A percentile compares a stretch with the other conserved stretches of the same genome.
Conservation (phyloP, 2,113 vertebrate genomes). For the Gracilinanus agilis region DNA sequence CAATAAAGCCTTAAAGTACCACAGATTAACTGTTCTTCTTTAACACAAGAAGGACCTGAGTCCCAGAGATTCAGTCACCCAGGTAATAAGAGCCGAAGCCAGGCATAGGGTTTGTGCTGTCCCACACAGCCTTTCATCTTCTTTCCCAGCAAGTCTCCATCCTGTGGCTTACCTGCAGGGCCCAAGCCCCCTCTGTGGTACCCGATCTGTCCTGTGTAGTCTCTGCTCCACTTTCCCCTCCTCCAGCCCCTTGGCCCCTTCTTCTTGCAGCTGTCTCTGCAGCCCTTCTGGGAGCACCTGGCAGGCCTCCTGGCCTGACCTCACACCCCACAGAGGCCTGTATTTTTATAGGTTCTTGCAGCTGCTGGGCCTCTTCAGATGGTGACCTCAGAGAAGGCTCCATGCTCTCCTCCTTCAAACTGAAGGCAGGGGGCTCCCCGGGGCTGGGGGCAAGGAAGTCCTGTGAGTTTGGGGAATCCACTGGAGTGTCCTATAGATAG, state of each 20-base stretch:
- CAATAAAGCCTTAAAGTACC: no score
- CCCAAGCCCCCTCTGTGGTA: not conserved
- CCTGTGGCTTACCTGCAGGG: no score
- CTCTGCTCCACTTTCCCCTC: not conserved
- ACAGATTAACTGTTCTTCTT: no score
- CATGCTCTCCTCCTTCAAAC: not conserved
- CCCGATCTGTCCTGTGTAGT: not conserved
- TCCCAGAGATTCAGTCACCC: no score
- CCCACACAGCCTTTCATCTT: not conserved
- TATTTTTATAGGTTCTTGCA: not conserved
- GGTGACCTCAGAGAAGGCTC: not conserved
- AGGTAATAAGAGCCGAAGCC: not conserved
- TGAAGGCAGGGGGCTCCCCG: not conserved
- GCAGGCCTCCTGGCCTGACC: not conserved
- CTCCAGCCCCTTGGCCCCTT: not conserved
- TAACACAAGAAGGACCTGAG: no score
- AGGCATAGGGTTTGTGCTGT: not conserved
- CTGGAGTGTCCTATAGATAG: no score
- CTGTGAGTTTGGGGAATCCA: not conserved
- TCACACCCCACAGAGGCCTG: not conserved
- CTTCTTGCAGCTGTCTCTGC: not conserved
- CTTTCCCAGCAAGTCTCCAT: not conserved
- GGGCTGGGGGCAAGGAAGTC: not conserved
- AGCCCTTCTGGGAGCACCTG: not conserved
- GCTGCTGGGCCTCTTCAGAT: not conserved